Base-by-base conservation (phyloP, 1,140 invertebrate genomes). In the Pseudoatta argentina region DNA sequence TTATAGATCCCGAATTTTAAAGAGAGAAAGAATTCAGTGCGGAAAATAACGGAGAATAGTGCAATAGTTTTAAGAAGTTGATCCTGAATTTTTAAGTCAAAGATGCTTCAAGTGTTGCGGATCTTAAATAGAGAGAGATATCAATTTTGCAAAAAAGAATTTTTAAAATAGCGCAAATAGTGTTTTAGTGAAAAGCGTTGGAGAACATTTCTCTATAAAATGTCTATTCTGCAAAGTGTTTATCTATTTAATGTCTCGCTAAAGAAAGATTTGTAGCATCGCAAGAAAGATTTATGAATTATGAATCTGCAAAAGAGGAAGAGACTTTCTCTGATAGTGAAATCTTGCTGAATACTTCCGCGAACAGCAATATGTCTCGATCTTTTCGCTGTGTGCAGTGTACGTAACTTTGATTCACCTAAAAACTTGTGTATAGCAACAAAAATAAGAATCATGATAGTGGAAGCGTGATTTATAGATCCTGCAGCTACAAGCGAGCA, bases 21-120 rank as follows among this genome's bases (percentile, higher is more conserved):
- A 39, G 27, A 8, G n/a, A 14, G 48, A 51, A 24, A 24, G 44
- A 24, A 75, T 61, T 34, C 57, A 21, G 55, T 51, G 24, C 34
- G 39, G 21, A 67, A 30, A 24, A 67, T 34, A 72, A 18, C 57
- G 79, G 39, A 34, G 69, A 75, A 7, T 61, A 75, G 55, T 75
- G 79, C n/a, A 30, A 83, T 83, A 75, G 61, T 75, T 83, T 83
- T 83, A 44, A 14, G 18, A 73, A 51, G 39, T 72, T 39, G 7
- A 51, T 83, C 27, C 44, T 61, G 61, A 83, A 73, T 69, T 83
- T 24, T 7, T 63, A 24, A 34, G 27, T 61, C 39, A 21, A 39
- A 48, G 18, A 63, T 69, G 21, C 55, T 83, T 27, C 6, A 24
- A 63, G 44, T 48, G 39, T n/a, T 67, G 4, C 8, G 34, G n/a